Evolutionary conservation across 2,797 vertebrate species (phyloP).

Genomic region (Falco rusticolus): DNA sequence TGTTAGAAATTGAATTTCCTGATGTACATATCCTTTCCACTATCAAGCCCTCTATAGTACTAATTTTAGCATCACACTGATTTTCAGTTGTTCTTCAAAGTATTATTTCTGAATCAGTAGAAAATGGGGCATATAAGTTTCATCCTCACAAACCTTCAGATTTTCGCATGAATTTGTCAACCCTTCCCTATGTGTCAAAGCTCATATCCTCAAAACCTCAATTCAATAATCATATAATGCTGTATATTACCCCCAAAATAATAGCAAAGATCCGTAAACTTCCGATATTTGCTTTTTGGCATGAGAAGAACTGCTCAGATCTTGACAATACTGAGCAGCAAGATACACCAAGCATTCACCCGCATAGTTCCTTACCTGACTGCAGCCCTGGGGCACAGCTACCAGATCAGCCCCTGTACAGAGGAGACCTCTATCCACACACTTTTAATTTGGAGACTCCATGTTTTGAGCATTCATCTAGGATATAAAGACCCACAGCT

Average conservation of each 20-base stretch:
- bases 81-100: neutral
- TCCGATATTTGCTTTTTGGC: neutral
- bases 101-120: neutral
- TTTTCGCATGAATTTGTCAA: neutral
- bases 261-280: neutral
- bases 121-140: neutral
- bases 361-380: neutral
- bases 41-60: neutral
- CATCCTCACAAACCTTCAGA: neutral
- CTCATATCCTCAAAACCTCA: neutral
- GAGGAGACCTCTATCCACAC: neutral
- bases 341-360: neutral
- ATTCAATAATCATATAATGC: neutral
- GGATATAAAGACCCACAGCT: neutral
- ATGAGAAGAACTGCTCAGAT: neutral
- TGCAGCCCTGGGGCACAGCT: neutral
- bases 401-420: neutral
- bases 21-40: neutral
- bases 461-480: neutral
- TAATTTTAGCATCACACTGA: neutral
- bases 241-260: neutral
- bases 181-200: rapidly evolving
- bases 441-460: neutral
- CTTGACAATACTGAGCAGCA: neutral
- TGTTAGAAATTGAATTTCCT: neutral